Evolutionary conservation across 1,140 invertebrate species (phyloP).

Genomic region (Apis laboriosa): DNA sequence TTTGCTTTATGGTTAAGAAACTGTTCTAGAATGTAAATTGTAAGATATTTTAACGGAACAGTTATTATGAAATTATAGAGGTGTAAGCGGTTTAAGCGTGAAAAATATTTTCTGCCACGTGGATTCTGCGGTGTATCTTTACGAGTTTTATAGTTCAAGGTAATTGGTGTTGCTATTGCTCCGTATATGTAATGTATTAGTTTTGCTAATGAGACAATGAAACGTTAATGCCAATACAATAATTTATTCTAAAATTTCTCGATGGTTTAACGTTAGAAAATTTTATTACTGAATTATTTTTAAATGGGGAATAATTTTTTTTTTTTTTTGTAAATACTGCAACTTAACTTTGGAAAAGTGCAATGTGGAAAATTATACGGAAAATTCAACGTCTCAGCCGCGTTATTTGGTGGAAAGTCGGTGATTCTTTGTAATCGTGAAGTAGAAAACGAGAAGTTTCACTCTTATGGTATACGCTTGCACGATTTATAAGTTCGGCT

Average conservation of each 20-base stretch:
- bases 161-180: neutral
- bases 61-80: neutral
- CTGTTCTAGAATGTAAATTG: neutral
- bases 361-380: neutral
- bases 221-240: too few species aligned
- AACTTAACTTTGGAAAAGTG: neutral
- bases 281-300: neutral
- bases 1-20: neutral
- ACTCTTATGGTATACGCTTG: slow-evolving; percentile 2
- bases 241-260: too few species aligned
- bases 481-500: neutral
- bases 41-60: neutral
- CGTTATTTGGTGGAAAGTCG: neutral
- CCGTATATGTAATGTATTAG: too few species aligned
- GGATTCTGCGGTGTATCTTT: neutral
- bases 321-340: too few species aligned
- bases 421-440: neutral
- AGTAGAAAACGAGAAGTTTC: slow-evolving; percentile 7
- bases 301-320: too few species aligned
- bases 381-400: neutral
- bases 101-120: neutral
- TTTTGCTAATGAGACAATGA: neutral
- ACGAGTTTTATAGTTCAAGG: neutral
- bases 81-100: neutral
- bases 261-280: too few species aligned